Conservation (phyloP, 2,113 vertebrate genomes). For the Pelobates fuscus region DNA sequence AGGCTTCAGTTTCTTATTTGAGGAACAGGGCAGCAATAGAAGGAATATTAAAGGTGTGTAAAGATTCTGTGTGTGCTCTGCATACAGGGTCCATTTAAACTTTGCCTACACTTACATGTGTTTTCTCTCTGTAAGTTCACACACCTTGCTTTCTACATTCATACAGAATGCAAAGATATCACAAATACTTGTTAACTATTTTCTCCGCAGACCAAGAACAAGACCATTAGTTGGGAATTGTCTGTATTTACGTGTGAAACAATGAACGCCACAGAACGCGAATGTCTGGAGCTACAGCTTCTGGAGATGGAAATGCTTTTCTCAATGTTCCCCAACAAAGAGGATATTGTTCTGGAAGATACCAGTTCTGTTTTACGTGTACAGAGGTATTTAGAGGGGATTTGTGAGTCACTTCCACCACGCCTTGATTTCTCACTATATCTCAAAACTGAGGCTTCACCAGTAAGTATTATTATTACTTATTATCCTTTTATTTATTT, state of each 20-base stretch:
- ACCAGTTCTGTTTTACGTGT: constrained; percentile 58
- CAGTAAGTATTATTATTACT: constrained; percentile 59
- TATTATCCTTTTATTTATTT: not conserved
- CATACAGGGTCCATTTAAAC: too few relatives aligned
- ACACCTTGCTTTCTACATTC: too few relatives aligned
- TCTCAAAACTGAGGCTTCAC: constrained; percentile 58
- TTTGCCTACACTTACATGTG: too few relatives aligned
- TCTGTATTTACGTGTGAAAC: not conserved
- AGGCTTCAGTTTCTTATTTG: too few relatives aligned
- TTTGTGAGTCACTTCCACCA: constrained; percentile 57
- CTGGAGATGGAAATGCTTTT: constrained; percentile 74
- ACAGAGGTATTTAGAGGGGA: constrained; percentile 59
- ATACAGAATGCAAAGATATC: too few relatives aligned
- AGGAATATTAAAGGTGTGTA: too few relatives aligned
- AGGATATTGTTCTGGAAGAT: constrained; percentile 65
- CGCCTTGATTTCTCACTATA: constrained; percentile 62
- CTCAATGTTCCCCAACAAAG: constrained; percentile 74
- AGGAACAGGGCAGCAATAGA: too few relatives aligned
- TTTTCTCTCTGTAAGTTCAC: too few relatives aligned
- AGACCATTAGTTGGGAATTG: too few relatives aligned
- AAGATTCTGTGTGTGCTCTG: too few relatives aligned
- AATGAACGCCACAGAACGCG: constrained; percentile 58
- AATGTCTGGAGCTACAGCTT: constrained; percentile 72
- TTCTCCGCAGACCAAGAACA: not conserved
- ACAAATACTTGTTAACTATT: not conserved